phyloP scores from a whole-genome alignment of 2,113 vertebrate genomes.

The Sclerurus mexicanus region DNA sequence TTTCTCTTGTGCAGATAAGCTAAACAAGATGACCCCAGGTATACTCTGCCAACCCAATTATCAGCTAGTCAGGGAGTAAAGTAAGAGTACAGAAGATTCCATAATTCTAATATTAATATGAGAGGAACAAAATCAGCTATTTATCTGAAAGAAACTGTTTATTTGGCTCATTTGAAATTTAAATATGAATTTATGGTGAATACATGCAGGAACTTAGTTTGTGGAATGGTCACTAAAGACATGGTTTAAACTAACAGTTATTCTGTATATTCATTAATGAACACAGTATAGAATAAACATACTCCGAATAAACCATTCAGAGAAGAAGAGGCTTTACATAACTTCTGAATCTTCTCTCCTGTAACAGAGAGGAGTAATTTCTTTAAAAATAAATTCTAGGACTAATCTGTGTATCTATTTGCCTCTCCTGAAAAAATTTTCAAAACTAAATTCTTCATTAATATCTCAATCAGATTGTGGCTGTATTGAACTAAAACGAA shows the following conservation, averaged over 20 bases:
- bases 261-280: background rate
- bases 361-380: background rate
- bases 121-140: slow-evolving; percentile 72
- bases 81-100: slow-evolving; percentile 49
- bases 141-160: slow-evolving; percentile 70
- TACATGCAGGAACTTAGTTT: background rate
- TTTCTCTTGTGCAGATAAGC: slow-evolving; percentile 70
- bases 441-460: background rate
- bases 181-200: slow-evolving; percentile 66
- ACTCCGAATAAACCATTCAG: background rate
- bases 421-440: background rate
- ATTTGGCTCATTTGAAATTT: slow-evolving; percentile 76
- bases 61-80: slow-evolving; percentile 68
- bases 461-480: background rate
- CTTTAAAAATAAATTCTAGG: slow-evolving; percentile 13
- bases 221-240: slow-evolving; percentile 41
- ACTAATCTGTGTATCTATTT: background rate
- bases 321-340: background rate
- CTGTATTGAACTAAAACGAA: background rate
- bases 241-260: slow-evolving; percentile 41
- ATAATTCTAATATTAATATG: slow-evolving; percentile 75
- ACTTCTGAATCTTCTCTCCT: background rate
- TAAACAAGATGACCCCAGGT: slow-evolving; percentile 73
- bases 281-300: background rate
- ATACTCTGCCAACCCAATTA: slow-evolving; percentile 73